A percentile compares a stretch with the other conserved stretches of the same genome.
Evolutionary conservation across 2,888 invertebrate species (phyloP).

Genomic region (Elegia similella): DNA sequence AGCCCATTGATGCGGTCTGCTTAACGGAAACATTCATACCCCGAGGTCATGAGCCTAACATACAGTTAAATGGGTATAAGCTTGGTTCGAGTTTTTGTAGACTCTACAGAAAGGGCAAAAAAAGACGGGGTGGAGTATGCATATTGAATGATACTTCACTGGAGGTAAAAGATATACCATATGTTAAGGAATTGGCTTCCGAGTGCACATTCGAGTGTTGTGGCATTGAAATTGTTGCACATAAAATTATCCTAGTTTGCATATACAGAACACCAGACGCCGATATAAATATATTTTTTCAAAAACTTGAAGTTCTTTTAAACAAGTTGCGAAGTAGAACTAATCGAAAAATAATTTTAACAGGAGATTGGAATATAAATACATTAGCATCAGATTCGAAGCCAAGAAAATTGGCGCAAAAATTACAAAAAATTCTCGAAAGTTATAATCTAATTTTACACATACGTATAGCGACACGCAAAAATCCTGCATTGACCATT

Average conservation of each 20-base stretch:
- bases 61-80: no score
- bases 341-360: slow-evolving; percentile 2
- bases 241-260: no score
- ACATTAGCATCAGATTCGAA: slow-evolving; percentile 2
- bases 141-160: background rate
- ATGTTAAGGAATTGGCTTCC: no score
- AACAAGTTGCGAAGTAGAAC: background rate
- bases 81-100: background rate
- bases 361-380: slow-evolving; percentile 10
- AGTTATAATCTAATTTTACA: slow-evolving; percentile 2
- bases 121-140: no score
- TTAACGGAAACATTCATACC: no score
- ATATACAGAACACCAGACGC: no score
- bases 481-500: slow-evolving; percentile 6
- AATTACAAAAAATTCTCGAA: background rate
- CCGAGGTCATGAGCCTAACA: no score
- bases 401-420: background rate
- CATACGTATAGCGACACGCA: background rate
- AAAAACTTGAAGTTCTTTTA: no score
- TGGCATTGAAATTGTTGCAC: no score
- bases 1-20: no score
- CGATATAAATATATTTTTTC: no score
- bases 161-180: background rate
- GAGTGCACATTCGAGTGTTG: no score
- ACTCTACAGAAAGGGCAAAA: background rate